These are phyloP conservation scores for Acropternis orthonyx DNA, from an alignment of 2,797 vertebrate species.

Conservation along the genomic window DNA sequence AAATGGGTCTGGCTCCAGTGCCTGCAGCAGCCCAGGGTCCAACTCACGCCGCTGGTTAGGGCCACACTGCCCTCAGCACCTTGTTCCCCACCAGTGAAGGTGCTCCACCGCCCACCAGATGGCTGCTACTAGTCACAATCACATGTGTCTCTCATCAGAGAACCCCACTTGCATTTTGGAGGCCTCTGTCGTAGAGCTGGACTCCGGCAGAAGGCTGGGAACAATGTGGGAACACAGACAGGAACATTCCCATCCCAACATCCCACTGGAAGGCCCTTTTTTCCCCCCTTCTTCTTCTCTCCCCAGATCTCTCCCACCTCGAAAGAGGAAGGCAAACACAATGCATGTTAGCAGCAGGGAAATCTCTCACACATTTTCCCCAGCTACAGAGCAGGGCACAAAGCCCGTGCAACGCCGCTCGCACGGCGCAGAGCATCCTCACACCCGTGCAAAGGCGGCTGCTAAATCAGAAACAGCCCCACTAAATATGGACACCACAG, in stretches of 20 bases:
- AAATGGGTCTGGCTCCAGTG: neutral
- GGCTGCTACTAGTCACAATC: neutral
- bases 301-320: neutral
- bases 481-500: neutral
- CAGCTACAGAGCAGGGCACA: conserved; percentile 32
- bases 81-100: neutral
- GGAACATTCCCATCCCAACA: neutral
- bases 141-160: neutral
- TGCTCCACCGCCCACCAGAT: neutral
- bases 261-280: conserved; percentile 15
- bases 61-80: neutral
- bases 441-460: conserved; percentile 2
- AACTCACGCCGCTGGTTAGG: neutral
- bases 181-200: neutral
- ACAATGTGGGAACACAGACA: neutral
- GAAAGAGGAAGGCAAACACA: conserved; percentile 46
- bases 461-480: conserved; percentile 54
- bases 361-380: conserved; percentile 64
- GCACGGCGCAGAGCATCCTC: neutral
- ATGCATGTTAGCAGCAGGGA: conserved; percentile 42
- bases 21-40: neutral
- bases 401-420: neutral
- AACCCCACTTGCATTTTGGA: neutral
- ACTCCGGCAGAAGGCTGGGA: neutral
- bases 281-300: neutral